Base-by-base conservation (phyloP, 2,797 vertebrate species). In the Pseudomugil gertrudae region DNA sequence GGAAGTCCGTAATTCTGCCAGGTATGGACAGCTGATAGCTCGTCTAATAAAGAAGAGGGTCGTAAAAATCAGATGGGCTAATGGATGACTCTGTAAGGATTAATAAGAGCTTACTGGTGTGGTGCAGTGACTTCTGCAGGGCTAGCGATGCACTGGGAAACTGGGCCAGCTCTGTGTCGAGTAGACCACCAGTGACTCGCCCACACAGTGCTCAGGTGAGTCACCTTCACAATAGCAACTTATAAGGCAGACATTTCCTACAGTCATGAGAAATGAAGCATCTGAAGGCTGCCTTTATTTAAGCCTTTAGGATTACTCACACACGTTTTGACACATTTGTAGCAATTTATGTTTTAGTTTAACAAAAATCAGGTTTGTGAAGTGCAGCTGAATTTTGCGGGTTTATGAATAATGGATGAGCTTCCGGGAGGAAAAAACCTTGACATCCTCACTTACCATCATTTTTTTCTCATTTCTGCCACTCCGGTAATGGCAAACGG, bases 51-150 rank as follows among this genome's bases (percentile, higher is more conserved):
- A 91, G 69, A 81, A 83, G 78, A 74, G 85, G 83, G 69, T 83
- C 68, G 73, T 92, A 90, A 92, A 92, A 84, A 89, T 80, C 45
- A 67, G 83, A 88, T 63, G 45, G 85, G 81, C 77, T 93, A 90
- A 93, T 90, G 87, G 88, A 90, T 82, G 83, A 84, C 78, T 85
- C 66, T 84, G 82, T 65, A 27, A 73, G 79, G 86, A 87, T 93
- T 91, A 90, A 89, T 88, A 88, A 86, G 78, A 73, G 84, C 76
- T 90, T 89, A 87, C 85, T 89, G 85, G 85, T 79, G 85, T 79
- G 83, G 58, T 83, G 59, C 63, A 53, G 67, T 84, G 84, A 93
- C 86, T 86, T 83, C 79, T 67, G 77, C 63, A 33, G 61, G 51
- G 67, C 74, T 67, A 80, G 84, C 78, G 83, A 72, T 78, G 73